Base-by-base conservation (phyloP, 2,113 vertebrate species). In the Pimephales promelas region DNA sequence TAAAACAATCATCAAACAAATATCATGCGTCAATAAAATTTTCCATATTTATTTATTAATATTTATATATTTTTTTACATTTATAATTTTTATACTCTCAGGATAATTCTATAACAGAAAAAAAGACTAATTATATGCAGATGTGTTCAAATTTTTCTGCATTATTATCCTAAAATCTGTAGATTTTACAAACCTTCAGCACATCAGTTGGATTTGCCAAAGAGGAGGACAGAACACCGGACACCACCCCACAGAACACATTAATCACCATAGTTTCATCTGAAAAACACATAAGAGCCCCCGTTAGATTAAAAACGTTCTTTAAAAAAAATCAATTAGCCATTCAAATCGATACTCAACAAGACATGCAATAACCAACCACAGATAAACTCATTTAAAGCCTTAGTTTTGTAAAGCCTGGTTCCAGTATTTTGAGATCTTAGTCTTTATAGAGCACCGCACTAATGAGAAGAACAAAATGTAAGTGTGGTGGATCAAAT, bases 181-280 rank as follows among this genome's bases (percentile, higher is more conserved):
- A 40, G 10, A 70, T n/a, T 70, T 70, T 40, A 54, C 28, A 94
- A 92, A 98, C 97, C 97, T 99, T 99, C 40, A 99, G 93, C 79
- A 99, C 97, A 56, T 99, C 97, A 0, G 97, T 99, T 20, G 97
- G 97, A 64, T 99, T 99, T 84, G 97, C 97, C 85, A 99, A 91
- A 0, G 97, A 94, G 0, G 97, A 99, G 10, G 97, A 99, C 89
- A 99, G 93, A 59, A 99, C 97, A 83, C 97, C 97, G 0, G 97
- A 96, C 43, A 99, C 94, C 36, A 99, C 97, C 0, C 97, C 97
- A 28, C 97, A 99, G 89, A 98, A 97, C n/a, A 99, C 96, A 61
- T 98, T 99, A 92, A 99, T 95, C 43, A 98, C 93, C 91, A 99
- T 94, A 10, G 97, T 98, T 91, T 99, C 97, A 86, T 99, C 97